phyloP scores from a whole-genome alignment of 2,888 invertebrate genomes.

The Ichneumon xanthorius region DNA sequence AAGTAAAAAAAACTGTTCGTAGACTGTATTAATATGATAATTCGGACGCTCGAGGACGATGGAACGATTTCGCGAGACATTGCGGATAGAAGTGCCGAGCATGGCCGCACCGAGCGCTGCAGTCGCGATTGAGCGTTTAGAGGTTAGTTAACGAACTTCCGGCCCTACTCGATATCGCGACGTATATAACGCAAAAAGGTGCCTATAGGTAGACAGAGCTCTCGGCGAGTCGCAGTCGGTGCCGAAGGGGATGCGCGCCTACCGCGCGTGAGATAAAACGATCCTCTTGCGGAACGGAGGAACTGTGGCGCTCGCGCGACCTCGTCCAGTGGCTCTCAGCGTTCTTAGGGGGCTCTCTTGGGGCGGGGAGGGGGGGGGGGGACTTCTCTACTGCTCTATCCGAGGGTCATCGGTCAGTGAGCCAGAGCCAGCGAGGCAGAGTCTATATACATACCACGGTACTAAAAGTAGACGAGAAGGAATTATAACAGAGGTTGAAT shows the following conservation, averaged over 20 bases:
- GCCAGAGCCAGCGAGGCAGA: conserved; percentile 40
- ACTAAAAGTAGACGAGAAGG: conserved; percentile 30
- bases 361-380: no score
- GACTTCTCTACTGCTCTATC: neutral
- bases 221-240: conserved; percentile 6
- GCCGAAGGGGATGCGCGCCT: conserved; percentile 16
- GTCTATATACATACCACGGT: conserved; percentile 25
- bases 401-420: conserved; percentile 44
- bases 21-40: neutral
- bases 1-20: conserved; percentile 1
- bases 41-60: neutral
- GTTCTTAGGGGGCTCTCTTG: neutral
- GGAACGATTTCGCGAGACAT: neutral
- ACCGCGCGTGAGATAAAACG: conserved; percentile 33
- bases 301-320: conserved; percentile 28
- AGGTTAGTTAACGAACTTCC: conserved; percentile 10
- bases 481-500: conserved; percentile 12
- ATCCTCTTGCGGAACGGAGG: conserved; percentile 11
- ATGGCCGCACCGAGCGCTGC: neutral
- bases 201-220: neutral
- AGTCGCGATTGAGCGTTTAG: neutral
- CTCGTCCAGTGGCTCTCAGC: conserved; percentile 38
- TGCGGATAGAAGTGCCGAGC: neutral
- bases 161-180: conserved; percentile 3
- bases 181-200: neutral